phyloP scores from a whole-genome alignment of 2,888 invertebrate species.

The Agriotes lineatus region DNA sequence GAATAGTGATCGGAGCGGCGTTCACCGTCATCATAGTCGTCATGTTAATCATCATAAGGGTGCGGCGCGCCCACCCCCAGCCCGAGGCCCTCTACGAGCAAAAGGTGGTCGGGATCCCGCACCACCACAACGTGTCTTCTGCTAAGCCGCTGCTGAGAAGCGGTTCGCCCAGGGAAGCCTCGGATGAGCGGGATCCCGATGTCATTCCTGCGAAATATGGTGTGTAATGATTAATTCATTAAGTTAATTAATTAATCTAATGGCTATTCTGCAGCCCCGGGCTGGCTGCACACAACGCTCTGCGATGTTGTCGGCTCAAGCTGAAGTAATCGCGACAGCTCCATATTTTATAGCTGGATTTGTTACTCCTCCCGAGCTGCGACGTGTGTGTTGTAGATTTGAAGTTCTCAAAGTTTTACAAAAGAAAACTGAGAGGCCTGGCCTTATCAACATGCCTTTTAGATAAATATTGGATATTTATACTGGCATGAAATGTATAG shows the following conservation, averaged over 20 bases:
- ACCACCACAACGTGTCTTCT: conserved; percentile 60
- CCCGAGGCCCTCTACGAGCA: conserved; percentile 60
- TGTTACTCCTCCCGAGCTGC: no score
- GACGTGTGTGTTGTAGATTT: no score
- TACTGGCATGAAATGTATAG: no score
- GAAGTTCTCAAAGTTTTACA: no score
- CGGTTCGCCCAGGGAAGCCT: conserved; percentile 62
- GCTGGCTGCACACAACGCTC: background rate
- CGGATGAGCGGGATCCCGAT: conserved; percentile 77
- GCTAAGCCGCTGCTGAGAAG: conserved; percentile 63
- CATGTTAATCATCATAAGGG: conserved; percentile 67
- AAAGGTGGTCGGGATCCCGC: conserved; percentile 62
- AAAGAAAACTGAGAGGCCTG: no score
- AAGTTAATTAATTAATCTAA: conserved; percentile 26
- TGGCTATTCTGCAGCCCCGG: background rate
- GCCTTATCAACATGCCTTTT: no score
- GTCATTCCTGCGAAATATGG: conserved; percentile 82
- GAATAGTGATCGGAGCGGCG: conserved; percentile 69
- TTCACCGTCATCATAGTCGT: conserved; percentile 69
- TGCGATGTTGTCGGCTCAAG: background rate
- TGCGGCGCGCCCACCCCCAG: conserved; percentile 62
- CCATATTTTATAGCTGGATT: no score
- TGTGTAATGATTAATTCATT: conserved; percentile 60
- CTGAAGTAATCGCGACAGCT: no score
- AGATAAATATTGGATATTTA: no score